Evolutionary conservation across 2,888 invertebrate genomes (phyloP), one percentile per base, ranked within the genome.

Genomic region (Elmis aenea): DNA sequence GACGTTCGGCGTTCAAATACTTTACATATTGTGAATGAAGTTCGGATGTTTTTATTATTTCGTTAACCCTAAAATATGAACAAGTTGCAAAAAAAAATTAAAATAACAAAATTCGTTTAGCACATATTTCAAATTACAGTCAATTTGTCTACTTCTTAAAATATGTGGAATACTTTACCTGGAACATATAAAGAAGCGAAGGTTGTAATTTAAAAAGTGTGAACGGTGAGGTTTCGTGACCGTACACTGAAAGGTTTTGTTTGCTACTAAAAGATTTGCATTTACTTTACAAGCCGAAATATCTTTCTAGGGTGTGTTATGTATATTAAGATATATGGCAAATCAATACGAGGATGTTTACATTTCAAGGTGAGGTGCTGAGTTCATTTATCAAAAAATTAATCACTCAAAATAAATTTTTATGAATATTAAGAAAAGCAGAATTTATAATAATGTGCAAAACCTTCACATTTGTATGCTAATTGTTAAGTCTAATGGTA

Each of bases 21-120:
- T 60, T 50, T 13, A 64, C 55, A 40, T 62, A 70, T 11, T 59
- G 46, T 11, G 68, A 64, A 39, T 58, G 65, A 12, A 58, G 57
- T 47, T 71, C 70, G 6, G 68, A 62, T 2, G 14, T 13, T 9
- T 31, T 31, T 10, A 24, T 25, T 16, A 8, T 8, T 13, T 32
- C 32, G 5, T 23, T n/a, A n/a, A n/a, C n/a, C n/a, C n/a, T n/a
- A n/a, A n/a, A n/a, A n/a, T n/a, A n/a, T n/a, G n/a, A n/a, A n/a
- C n/a, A n/a, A n/a, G n/a, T n/a, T n/a, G n/a, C n/a, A n/a, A n/a
- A n/a, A n/a, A n/a, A n/a, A n/a, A n/a, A n/a, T n/a, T n/a, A n/a
- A n/a, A n/a, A n/a, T n/a, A n/a, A n/a, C n/a, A n/a, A n/a, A n/a
- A n/a, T n/a, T n/a, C n/a, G n/a, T n/a, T n/a, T n/a, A 31, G 24